Base-by-base conservation (phyloP, 1,140 invertebrate genomes). In the Cotesia chilonis region DNA sequence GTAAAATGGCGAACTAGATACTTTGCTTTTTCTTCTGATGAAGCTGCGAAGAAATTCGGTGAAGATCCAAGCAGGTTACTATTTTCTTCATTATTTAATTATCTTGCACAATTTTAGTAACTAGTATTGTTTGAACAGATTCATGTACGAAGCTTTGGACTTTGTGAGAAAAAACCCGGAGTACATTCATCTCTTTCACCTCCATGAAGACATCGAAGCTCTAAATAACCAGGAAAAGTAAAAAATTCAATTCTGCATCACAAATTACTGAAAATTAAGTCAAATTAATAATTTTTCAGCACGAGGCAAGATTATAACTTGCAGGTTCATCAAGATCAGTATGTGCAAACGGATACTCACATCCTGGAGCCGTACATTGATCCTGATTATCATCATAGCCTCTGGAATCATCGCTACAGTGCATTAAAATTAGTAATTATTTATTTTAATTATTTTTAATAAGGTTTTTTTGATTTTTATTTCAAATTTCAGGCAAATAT, bases 401-500 rank as follows among this genome's bases (percentile, higher is more conserved):
- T 94, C 71, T 95, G 94, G 94, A 91, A 94, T 74, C 87, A 92
- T 69, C 90, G 92, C 72, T 81, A 90, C 75, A 88, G 88, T 82
- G 92, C 92, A 12, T 88, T 93, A 3, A 90, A 91, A 83, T 87
- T 93, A 88, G 92, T 93, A 84, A 79, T 47, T 47, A 41, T 47
- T 47, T 47, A 9, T 7, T 10, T 47, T 47, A 0, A 9, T 47
- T 10, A 41, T 41, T 5, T 47, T 47, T 47, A 28, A 28, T 1
- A 28, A 28, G 1, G 28, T 2, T n/a, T 28, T n/a, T 14, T 9
- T 63, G 47, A 57, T 55, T 54, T 55, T 20, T 59, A 41, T 41
- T 41, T 28, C 28, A 28, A 28, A 47, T 37, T 47, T 4, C 35
- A 91, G 91, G 89, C 90, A 0, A 87, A 86, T 57, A 87, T 92